A percentile compares a stretch with the other conserved stretches of the same genome.
These are phyloP conservation scores for Melanostoma mellinum DNA, from an alignment of 2,888 invertebrate genomes.

Conservation along the genomic window DNA sequence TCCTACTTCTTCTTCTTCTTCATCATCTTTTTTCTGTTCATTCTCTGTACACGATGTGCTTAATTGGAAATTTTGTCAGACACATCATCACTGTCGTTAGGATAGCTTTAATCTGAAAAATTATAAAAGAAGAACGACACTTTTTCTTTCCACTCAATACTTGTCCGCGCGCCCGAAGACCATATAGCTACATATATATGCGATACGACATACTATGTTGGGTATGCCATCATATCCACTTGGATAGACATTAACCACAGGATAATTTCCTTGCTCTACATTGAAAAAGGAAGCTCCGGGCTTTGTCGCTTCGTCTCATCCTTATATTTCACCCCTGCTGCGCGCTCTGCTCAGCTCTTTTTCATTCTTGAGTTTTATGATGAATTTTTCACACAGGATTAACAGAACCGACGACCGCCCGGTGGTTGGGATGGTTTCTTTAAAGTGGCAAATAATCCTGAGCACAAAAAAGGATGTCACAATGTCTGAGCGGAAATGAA, in stretches of 20 bases:
- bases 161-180: neutral
- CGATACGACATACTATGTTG: slow-evolving; percentile 34
- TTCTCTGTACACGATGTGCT: slow-evolving; percentile 15
- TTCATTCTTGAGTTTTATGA: slow-evolving; percentile 63
- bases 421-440: slow-evolving; percentile 69
- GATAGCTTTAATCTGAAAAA: slow-evolving; percentile 28
- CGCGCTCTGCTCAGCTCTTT: slow-evolving; percentile 26
- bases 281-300: slow-evolving; percentile 60
- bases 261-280: slow-evolving; percentile 70
- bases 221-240: slow-evolving; percentile 55
- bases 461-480: slow-evolving; percentile 71
- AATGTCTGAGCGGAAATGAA: slow-evolving; percentile 73
- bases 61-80: slow-evolving; percentile 64
- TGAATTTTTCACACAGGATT: slow-evolving; percentile 72
- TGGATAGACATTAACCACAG: slow-evolving; percentile 67
- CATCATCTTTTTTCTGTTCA: neutral
- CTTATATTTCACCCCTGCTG: slow-evolving; percentile 14
- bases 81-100: slow-evolving; percentile 52
- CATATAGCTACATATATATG: neutral
- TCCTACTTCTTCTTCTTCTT: neutral
- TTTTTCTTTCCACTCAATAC: slow-evolving; percentile 2
- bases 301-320: slow-evolving; percentile 40
- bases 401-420: slow-evolving; percentile 70
- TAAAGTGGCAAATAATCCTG: slow-evolving; percentile 72
- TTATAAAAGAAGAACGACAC: slow-evolving; percentile 15